Evolutionary conservation across 23 tunicate genomes (phyloP).

Genomic region (Styela plicata): DNA sequence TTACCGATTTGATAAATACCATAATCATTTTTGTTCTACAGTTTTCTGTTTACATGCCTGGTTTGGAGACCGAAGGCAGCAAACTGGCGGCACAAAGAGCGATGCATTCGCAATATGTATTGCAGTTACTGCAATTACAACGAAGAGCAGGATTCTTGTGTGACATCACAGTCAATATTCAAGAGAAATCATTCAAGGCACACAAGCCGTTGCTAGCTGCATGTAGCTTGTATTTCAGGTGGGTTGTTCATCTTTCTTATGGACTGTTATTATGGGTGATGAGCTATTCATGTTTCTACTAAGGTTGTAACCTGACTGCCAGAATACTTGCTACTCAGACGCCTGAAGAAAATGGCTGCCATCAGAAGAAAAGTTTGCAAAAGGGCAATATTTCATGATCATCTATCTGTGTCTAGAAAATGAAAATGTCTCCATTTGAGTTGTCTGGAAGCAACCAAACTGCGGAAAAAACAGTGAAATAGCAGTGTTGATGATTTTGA

Average conservation of each 20-base stretch:
- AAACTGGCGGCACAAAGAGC: conserved; percentile 47
- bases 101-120: conserved; percentile 80
- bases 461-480: too few relatives aligned
- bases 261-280: too few relatives aligned
- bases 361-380: too few relatives aligned
- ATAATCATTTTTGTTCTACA: conserved; percentile 7
- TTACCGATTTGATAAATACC: too few relatives aligned
- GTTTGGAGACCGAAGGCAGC: conserved; percentile 14
- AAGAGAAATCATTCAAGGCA: conserved; percentile 69
- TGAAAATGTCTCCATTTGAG: too few relatives aligned
- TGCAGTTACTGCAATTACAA: conserved; percentile 75
- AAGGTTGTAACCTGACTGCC: neutral
- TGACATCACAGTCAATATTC: conserved; percentile 75
- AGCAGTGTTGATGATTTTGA: too few relatives aligned
- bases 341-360: too few relatives aligned
- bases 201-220: conserved; percentile 86
- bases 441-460: too few relatives aligned
- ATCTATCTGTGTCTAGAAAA: too few relatives aligned
- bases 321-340: too few relatives aligned
- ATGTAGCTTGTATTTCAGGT: conserved; percentile 87
- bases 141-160: conserved; percentile 78
- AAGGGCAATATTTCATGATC: neutral
- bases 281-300: conserved; percentile 1
- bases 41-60: conserved; percentile 19
- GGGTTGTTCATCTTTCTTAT: too few relatives aligned